Evolutionary conservation across 1,140 invertebrate species (phyloP), one percentile per base, ranked within the genome.

Genomic region (Melanaphis sacchari): DNA sequence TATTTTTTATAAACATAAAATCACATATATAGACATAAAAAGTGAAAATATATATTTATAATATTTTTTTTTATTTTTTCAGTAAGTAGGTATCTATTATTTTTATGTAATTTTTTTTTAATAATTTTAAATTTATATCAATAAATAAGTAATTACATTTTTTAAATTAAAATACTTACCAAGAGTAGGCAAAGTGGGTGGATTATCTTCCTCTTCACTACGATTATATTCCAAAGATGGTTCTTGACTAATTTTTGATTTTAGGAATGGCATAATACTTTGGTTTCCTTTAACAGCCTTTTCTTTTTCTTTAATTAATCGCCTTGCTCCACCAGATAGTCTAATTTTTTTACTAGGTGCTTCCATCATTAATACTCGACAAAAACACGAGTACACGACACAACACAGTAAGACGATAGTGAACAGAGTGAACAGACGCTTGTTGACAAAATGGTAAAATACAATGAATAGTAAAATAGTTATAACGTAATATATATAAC

Each of bases 271-370:
- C 31, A 88, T 3, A 15, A 49, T 88, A 88, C 41, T 46, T 88
- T 36, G 0, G 36, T 88, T 49, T 21, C 46, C 85, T 88, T 49
- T 88, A 88, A 88, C 85, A 49, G 85, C 31, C 31, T 88, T 88
- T 88, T 88, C 41, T 89, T 89, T 89, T 89, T 36, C 87, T 89
- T 89, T 89, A 7, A 89, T 89, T 89, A 52, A 36, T 52, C 87
- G 87, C 7, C 87, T 89, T 49, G 46, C 46, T 89, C 87, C 85
- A 87, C 43, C 85, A 8, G 87, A 89, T 18, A 89, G 18, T 89
- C 46, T 89, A 89, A 89, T 89, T 89, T 89, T 89, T 89, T 89
- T 89, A 49, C 3, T 89, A 49, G 40, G 26, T 22, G 87, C 31
- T 89, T 89, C 43, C 46, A 52, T 89, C n/a, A 49, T 49, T 52